Conservation (phyloP, 2,797 vertebrate species). For the Yasuhikotakia modesta region DNA sequence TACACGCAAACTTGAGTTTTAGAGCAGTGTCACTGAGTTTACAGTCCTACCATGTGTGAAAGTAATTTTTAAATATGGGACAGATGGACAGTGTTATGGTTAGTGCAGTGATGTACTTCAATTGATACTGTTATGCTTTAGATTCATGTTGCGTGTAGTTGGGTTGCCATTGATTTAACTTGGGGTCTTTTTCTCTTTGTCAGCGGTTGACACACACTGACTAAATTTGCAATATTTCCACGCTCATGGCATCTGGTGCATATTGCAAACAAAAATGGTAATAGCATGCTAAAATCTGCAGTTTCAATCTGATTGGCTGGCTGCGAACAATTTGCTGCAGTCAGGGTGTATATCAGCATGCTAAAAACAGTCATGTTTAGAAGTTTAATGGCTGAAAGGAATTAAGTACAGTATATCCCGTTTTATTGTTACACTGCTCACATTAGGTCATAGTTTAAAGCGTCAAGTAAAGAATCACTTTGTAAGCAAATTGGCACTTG, state of each 20-base stretch:
- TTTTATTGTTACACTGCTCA: too few relatives aligned
- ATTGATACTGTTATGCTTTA: slow-evolving; percentile 6
- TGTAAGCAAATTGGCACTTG: too few relatives aligned
- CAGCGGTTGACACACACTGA: not conserved
- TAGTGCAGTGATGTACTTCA: not conserved
- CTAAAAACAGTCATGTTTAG: not conserved
- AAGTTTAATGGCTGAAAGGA: not conserved
- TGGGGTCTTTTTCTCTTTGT: slow-evolving; percentile 4
- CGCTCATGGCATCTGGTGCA: slow-evolving; percentile 3
- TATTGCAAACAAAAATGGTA: not conserved
- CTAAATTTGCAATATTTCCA: not conserved
- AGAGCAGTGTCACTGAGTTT: slow-evolving; percentile 5
- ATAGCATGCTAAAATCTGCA: not conserved
- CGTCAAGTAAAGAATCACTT: too few relatives aligned
- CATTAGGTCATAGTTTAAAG: too few relatives aligned
- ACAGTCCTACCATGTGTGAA: not conserved
- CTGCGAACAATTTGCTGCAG: not conserved
- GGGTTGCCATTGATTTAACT: not conserved
- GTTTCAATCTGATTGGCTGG: not conserved
- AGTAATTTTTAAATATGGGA: not conserved
- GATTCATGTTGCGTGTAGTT: not conserved
- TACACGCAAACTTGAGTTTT: slow-evolving; percentile 19
- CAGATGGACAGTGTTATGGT: slow-evolving; percentile 22
- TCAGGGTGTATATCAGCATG: not conserved
- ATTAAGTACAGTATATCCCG: not conserved